These are phyloP conservation scores for Leucopsar rothschildi DNA, from an alignment of 2,113 vertebrate species.

Conservation along the genomic window DNA sequence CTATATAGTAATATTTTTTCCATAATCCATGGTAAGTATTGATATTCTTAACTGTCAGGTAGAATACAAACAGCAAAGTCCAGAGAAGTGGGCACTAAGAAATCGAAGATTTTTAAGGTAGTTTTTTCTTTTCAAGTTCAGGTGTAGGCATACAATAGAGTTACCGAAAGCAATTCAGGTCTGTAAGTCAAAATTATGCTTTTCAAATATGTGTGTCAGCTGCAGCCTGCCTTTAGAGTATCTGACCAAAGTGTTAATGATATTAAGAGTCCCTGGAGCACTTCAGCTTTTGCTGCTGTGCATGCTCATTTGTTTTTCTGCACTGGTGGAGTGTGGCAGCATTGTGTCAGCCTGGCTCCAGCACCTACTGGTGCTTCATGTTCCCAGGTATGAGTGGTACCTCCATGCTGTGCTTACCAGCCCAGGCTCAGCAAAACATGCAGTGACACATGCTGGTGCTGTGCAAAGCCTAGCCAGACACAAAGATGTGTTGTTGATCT, in stretches of 20 bases:
- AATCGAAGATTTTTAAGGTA: neutral
- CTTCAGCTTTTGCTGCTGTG: neutral
- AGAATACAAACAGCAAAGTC: neutral
- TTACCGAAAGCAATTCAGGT: neutral
- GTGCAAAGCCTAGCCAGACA: neutral
- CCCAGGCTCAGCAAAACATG: neutral
- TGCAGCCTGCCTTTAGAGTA: neutral
- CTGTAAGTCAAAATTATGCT: neutral
- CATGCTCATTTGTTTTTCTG: neutral
- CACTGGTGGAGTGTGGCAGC: neutral
- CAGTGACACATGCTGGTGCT: neutral
- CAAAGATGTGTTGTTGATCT: neutral
- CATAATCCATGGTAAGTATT: neutral
- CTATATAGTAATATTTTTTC: neutral
- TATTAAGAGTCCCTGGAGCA: neutral
- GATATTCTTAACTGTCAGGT: neutral
- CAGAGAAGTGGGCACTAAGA: neutral
- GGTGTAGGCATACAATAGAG: neutral
- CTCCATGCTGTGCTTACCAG: accelerated
- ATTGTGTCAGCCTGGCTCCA: neutral
- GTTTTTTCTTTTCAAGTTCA: neutral
- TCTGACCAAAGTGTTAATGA: neutral
- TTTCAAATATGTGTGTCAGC: neutral
- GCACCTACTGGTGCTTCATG: neutral
- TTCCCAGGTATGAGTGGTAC: accelerated